These are phyloP conservation scores for Tachyglossus aculeatus DNA, from an alignment of 2,797 vertebrate species.

Conservation along the genomic window DNA sequence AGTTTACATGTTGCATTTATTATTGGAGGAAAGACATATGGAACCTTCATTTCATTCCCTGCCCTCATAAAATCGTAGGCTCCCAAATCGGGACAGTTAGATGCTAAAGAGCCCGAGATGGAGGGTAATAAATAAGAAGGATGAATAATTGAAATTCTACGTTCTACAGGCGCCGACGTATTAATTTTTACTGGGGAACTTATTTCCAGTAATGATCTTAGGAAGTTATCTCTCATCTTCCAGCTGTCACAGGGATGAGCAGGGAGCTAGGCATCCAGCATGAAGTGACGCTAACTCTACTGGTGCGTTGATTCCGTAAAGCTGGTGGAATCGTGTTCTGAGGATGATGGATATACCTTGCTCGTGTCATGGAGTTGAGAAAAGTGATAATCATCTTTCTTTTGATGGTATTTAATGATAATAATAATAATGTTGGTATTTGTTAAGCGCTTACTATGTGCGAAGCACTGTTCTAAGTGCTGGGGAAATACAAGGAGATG, in stretches of 20 bases:
- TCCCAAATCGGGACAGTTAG: constrained; percentile 48
- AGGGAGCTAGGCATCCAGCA: background rate
- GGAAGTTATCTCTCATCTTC: constrained; percentile 63
- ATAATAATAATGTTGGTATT: too few species aligned
- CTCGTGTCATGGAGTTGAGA: too few species aligned
- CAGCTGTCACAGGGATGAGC: constrained; percentile 30
- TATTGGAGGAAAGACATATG: constrained; percentile 40
- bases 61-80: constrained; percentile 54
- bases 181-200: constrained; percentile 63
- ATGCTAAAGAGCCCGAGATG: constrained; percentile 49
- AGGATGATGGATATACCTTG: too few species aligned
- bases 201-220: constrained; percentile 69
- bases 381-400: too few species aligned
- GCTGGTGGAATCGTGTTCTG: too few species aligned
- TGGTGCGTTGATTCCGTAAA: too few species aligned
- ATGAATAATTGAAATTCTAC: constrained; percentile 71
- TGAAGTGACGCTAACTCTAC: background rate
- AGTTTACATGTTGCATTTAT: constrained; percentile 40
- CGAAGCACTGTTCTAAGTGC: too few species aligned
- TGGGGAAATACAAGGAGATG: too few species aligned
- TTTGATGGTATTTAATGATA: too few species aligned
- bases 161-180: constrained; percentile 55
- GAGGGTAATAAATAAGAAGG: constrained; percentile 69
- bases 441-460: too few species aligned
- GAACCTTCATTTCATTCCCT: constrained; percentile 60